Base-by-base conservation (phyloP, 2,888 invertebrate genomes). In the Cheiracanthium punctorium region DNA sequence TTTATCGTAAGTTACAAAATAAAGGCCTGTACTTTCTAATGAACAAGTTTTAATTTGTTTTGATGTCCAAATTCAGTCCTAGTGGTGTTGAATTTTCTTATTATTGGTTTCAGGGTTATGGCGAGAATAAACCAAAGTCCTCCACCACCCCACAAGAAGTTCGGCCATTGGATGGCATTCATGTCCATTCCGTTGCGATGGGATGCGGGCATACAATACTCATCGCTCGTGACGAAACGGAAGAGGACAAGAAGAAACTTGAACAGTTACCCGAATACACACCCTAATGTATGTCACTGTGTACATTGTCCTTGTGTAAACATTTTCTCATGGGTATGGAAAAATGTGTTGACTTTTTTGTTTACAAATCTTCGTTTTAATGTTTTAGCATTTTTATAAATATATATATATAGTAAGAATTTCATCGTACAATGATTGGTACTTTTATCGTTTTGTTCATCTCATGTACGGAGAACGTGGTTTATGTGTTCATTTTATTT, bases 101-200 rank as follows among this genome's bases (percentile, higher is more conserved):
- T n/a, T n/a, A n/a, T n/a, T n/a, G n/a, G n/a, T n/a, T n/a, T n/a
- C 91, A 96, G 96, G 97, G 97, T 88, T 95, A 96, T 88, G 98
- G 98, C 0, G 97, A 97, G 89, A 94, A 95, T 90, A 95, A 95
- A 84, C 90, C 91, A 90, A 97, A 96, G 91, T 97, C 97, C 0
- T 95, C 96, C 1, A 95, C 97, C 0, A 94, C 94, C 37, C 97
- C 98, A 29, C 95, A 96, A 92, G 98, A 98, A 93, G 96, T 97
- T 76, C 93, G 93, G 89, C 91, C 93, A 1, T 89, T 93, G 64
- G 95, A 95, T 79, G 95, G 95, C 43, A 92, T 96, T 86, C 95
- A 95, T 92, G 94, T 96, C 89, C 94, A 95, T 67, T 94, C 95
- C 88, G 94, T 97, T 58, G 92, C 96, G 0, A 96, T 97, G 94